phyloP scores from a whole-genome alignment of 2,113 vertebrate species.

The Thryonomys swinderianus region DNA sequence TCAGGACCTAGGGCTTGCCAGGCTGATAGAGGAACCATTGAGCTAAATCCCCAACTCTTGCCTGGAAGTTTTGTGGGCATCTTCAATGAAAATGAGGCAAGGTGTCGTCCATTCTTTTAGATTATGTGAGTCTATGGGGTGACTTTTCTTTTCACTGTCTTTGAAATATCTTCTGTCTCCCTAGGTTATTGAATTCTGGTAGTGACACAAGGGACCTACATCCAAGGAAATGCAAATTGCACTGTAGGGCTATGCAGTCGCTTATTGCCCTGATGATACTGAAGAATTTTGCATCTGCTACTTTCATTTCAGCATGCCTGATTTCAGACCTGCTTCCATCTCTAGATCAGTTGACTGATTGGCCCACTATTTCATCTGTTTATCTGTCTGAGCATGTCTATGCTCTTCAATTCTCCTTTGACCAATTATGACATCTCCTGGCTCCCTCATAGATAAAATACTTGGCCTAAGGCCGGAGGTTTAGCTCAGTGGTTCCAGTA shows the following conservation, averaged over 20 bases:
- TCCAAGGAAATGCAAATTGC: neutral
- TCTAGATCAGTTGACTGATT: too few species aligned
- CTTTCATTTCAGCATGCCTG: neutral
- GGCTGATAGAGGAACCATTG: too few species aligned
- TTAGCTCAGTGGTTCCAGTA: too few species aligned
- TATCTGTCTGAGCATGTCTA: neutral
- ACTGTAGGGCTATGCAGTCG: accelerated
- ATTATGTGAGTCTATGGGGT: neutral
- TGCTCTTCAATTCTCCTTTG: neutral
- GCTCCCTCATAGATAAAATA: too few species aligned
- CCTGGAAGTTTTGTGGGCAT: neutral
- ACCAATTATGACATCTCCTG: neutral
- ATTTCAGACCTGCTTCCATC: neutral
- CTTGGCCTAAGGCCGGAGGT: too few species aligned
- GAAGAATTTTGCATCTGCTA: neutral
- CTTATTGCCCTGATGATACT: neutral
- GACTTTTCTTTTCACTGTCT: too few species aligned
- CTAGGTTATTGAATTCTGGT: neutral
- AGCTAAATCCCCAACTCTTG: too few species aligned
- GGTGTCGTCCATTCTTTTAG: neutral
- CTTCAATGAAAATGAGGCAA: neutral
- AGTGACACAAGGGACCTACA: neutral
- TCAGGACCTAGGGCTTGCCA: too few species aligned
- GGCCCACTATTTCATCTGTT: neutral
- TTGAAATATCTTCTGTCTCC: neutral